phyloP scores from a whole-genome alignment of 2,113 vertebrate genomes.

The Cyanoramphus novaezelandiae region DNA sequence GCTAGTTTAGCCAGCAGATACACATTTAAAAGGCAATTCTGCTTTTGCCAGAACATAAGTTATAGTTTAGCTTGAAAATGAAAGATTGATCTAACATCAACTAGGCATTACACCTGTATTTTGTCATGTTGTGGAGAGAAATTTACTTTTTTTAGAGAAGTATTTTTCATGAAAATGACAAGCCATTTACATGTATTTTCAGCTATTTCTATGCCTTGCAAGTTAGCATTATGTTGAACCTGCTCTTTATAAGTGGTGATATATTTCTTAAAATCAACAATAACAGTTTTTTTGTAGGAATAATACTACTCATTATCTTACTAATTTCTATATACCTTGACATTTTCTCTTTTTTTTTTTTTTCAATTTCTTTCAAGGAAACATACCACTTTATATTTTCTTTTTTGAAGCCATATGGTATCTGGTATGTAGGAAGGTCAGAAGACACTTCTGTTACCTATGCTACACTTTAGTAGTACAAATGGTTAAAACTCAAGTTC shows the following conservation, averaged over 20 bases:
- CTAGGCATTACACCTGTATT: background rate
- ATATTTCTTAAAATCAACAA: background rate
- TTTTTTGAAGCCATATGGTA: background rate
- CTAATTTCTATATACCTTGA: background rate
- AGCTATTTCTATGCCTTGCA: background rate
- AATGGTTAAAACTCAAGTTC: background rate
- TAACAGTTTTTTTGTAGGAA: background rate
- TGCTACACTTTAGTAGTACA: background rate
- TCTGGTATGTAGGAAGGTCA: background rate
- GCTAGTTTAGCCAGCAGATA: background rate
- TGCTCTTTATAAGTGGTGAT: background rate
- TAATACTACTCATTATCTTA: background rate
- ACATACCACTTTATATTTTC: background rate
- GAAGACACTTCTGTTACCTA: background rate
- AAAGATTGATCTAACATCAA: background rate
- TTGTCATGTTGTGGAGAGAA: background rate
- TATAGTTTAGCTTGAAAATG: background rate
- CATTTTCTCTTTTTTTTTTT: background rate
- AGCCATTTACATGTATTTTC: background rate
- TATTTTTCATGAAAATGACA: background rate
- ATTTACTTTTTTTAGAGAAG: background rate
- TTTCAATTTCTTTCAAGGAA: background rate
- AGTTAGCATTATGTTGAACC: background rate
- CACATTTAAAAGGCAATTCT: background rate
- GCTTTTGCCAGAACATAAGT: background rate